These are phyloP conservation scores for Sciurus niger DNA, from an alignment of 2,113 vertebrate genomes.

Conservation along the genomic window DNA sequence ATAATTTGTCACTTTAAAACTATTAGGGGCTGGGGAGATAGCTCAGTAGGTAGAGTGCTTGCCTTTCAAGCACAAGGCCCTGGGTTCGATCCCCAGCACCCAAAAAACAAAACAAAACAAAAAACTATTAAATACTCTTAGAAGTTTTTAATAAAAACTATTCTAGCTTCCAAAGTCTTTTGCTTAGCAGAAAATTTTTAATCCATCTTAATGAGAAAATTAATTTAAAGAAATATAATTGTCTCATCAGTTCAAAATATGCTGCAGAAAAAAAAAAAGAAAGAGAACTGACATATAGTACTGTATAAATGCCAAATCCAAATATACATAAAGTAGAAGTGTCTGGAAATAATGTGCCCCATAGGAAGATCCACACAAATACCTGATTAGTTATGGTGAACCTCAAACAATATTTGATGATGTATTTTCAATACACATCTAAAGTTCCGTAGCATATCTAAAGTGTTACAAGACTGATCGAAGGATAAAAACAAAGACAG, in stretches of 20 bases:
- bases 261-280: slow-evolving; percentile 7
- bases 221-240: slow-evolving; percentile 16
- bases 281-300: background rate
- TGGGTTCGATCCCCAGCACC: no score
- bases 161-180: slow-evolving; percentile 28
- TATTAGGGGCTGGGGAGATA: background rate
- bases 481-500: background rate
- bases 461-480: slow-evolving; percentile 3
- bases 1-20: slow-evolving; percentile 39
- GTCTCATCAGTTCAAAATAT: slow-evolving; percentile 30
- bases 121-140: background rate
- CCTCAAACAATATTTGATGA: slow-evolving; percentile 2
- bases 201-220: slow-evolving; percentile 39
- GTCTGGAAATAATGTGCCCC: slow-evolving; percentile 21
- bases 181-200: slow-evolving; percentile 27
- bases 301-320: slow-evolving; percentile 42
- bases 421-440: background rate
- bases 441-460: slow-evolving; percentile 10
- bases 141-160: background rate
- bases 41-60: no score
- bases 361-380: background rate
- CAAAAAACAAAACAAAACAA: no score
- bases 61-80: no score
- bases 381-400: background rate
- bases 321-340: background rate